Evolutionary conservation across 2,888 invertebrate genomes (phyloP), one percentile per base, ranked within the genome.

Genomic region (Lepetodrilus schrolli): DNA sequence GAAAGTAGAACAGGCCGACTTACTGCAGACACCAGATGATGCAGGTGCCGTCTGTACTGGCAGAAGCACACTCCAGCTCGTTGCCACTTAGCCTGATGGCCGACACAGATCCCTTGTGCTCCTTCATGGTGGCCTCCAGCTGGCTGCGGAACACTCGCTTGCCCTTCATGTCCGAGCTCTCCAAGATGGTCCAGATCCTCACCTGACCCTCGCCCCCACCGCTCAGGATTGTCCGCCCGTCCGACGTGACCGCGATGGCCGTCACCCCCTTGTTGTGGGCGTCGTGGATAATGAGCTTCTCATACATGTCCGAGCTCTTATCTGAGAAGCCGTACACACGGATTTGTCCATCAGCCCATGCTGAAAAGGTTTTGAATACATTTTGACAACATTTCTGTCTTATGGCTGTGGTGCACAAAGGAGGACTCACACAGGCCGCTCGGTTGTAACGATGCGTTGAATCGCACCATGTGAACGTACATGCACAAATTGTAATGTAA

Each of bases 131-230:
- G 23, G 83, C 84, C 26, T 82, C 48, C 8, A 87, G 78, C 4
- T 72, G 70, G 13, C 71, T 74, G 4, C 73, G 71, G 50, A 76
- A 79, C 34, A 73, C 72, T 8, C 74, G 74, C 4, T 79, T 78
- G 13, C 78, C 77, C 13, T 74, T 75, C n/a, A 76, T 77, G 37
- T 82, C 78, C 10, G 71, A 77, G 13, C 75, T 73, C 68, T 78
- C 74, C 10, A 58, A 69, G 49, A 88, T 74, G 4, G 80, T 50
- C 90, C 90, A 90, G 43, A 90, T 83, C 20, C 90, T 76, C 13
- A 90, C 89, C 79, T 96, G 96, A n/a, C 97, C 97, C 88, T 97
- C 96, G 78, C 95, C 95, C 3, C 97, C 97, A 0, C 97, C 97
- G 65, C 95, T 96, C 65, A 97, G 93, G 70, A 98, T 92, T 26